Evolutionary conservation across 2,797 vertebrate species (phyloP), one percentile per base, ranked within the genome.

Genomic region (Pseudocheirus occidentalis): DNA sequence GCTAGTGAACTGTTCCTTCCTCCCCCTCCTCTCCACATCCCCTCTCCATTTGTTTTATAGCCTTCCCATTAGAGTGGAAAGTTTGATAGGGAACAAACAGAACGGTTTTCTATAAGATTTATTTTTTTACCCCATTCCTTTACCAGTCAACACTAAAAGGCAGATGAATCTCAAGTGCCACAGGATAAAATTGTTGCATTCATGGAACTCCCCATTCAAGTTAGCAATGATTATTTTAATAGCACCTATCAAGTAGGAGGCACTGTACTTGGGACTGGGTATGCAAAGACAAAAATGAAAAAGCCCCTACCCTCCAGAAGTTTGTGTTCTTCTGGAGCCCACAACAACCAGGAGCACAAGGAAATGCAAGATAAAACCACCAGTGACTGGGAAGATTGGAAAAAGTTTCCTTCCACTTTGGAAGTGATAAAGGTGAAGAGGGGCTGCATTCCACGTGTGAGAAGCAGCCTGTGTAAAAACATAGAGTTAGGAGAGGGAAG

Each of bases 51-150:
- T 81, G 40, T 81, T 46, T 81, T 81, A 54, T 90, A 31, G 46
- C 34, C 58, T 94, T 91, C 34, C 55, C 34, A 24, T 50, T 56
- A 73, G 93, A 93, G 62, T 66, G 90, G 12, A 62, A 93, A 92
- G 40, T 73, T 24, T 57, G 40, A 50, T 58, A 31, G 62, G 93
- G 50, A 16, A 91, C 12, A 57, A 16, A 91, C 12, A 57, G 13
- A 5, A 27, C 10, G 90, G 29, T 53, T 94, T 93, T 87, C 59
- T 73, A 34, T 58, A 9, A 46, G 40, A 81, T 81, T 81, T 24
- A 27, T 46, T 57, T 57, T 58, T 46, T 46, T 46, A 46, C 18
- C 9, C 3, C 21, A 27, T 46, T 21, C 73, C 21, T 81, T 81
- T 46, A 24, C 21, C 40, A 46, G 21, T 9, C 40, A 81, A 10